Conservation (phyloP, 2,113 vertebrate genomes). For the Eulacestoma nigropectus region DNA sequence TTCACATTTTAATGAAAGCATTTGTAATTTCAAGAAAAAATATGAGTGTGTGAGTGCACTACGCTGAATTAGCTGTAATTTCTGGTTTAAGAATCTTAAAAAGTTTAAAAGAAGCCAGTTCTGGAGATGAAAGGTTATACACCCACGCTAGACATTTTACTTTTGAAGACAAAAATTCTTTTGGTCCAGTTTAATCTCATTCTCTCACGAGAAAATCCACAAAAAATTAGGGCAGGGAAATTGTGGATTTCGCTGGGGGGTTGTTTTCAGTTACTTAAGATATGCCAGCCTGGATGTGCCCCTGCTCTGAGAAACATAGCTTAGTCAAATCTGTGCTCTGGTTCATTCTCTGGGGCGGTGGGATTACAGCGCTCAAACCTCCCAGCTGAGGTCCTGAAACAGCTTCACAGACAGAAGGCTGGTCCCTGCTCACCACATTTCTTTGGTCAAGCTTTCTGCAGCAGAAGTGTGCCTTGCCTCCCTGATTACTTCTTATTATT, state of each 20-base stretch:
- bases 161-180: background rate
- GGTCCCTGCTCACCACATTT: background rate
- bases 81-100: background rate
- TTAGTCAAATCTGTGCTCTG: background rate
- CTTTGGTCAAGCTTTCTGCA: background rate
- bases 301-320: background rate
- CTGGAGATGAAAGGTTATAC: background rate
- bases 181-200: background rate
- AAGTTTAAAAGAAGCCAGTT: background rate
- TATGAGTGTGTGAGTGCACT: background rate
- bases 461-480: background rate
- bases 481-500: background rate
- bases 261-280: background rate
- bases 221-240: background rate
- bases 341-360: rapidly evolving
- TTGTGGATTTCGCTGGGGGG: background rate
- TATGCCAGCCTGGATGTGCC: background rate
- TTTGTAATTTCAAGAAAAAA: slow-evolving; percentile 2
- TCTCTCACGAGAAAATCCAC: background rate
- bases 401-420: background rate
- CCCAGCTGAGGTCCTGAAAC: background rate
- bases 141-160: background rate
- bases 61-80: background rate
- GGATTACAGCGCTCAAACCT: background rate
- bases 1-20: slow-evolving; percentile 3